Evolutionary conservation across 1,140 invertebrate genomes (phyloP), one percentile per base, ranked within the genome.

Genomic region (Trichonephila inaurata): DNA sequence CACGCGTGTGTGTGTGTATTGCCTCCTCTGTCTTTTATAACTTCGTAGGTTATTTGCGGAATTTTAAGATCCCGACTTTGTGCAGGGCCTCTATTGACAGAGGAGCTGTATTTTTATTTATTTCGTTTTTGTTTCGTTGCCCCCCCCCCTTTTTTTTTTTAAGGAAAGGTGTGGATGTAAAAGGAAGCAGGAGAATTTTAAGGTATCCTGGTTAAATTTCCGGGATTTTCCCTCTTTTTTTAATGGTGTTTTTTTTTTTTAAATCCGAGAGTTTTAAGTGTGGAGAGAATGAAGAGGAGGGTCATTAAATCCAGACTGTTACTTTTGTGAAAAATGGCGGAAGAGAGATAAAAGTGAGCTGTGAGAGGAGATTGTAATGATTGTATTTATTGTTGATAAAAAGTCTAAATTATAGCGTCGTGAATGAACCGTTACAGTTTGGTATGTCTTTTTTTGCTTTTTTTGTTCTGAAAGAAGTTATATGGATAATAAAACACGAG

Each of bases 41-140:
- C 24, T 62, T 21, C 60, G 85, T 18, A 58, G 60, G 28, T 64
- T 87, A 87, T 87, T 87, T 87, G 85, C 28, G 61, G 85, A 87
- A 87, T 87, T 87, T 87, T 87, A 87, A 62, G 85, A 58, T 85
- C 8, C 33, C 8, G 21, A n/a, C 85, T 62, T 19, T 58, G 40
- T 51, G 40, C 40, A 51, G 40, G 28, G n/a, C 18, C 33, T 14
- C n/a, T 14, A 14, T 77, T 77, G 40, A 51, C 81, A 51, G 19
- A 19, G 44, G 18, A n/a, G 5, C 40, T 14, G 40, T 16, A 33
- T 5, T 72, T 72, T 33, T 72, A 72, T 72, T 72, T 72, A 72
- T 72, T 72, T 72, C 69, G 69, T 72, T 72, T 24, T 28, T 72
- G 24, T 66, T 66, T 66, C 10, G 21, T n/a, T n/a, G 8, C 62